Evolutionary conservation across 1,140 invertebrate species (phyloP), one percentile per base, ranked within the genome.

Genomic region (Drosophila murphyi): DNA sequence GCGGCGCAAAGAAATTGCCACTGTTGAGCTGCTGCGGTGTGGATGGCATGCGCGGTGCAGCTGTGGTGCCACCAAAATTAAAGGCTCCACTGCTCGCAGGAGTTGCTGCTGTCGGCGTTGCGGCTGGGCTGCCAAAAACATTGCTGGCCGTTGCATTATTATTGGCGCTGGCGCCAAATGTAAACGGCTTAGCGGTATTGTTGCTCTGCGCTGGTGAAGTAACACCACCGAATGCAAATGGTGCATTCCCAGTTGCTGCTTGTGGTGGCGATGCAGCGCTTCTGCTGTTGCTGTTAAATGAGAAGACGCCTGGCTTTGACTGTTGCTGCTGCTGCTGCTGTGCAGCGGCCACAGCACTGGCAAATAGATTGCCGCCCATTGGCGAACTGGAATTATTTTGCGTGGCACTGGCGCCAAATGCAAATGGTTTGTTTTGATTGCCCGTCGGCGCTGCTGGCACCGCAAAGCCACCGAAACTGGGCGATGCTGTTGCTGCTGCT

Each of bases 201-300:
- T 52, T 65, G 45, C 39, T 51, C 57, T 80, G 80, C 7, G 68
- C 48, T 8, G 63, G 60, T 6, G 81, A 63, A 0, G 73, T 59
- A 3, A 72, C 64, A 8, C 73, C 82, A 2, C 82, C 82, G 31
- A 86, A 86, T 3, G 82, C 43, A 48, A 87, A 87, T 2, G 78
- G 63, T 3, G 78, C 72, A 28, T 62, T 81, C 2, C 8, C 60
- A 29, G 48, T 68, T 28, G 28, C 31, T 7, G 34, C 8, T 35
- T 63, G 28, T 20, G 56, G 8, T 20, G 64, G 6, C 2, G 54
- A 31, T 6, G 55, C n/a, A 32, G 29, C 37, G 6, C 51, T 48
- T 20, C 29, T 52, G 54, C 50, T 72, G 5, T 8, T 41, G 50
- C 31, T 10, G 63, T n/a, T 41, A 31, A 87, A 87, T 5, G 73